Percentiles rank a stretch among this genome's conserved stretches.
phyloP scores from a whole-genome alignment of 1,140 invertebrate genomes.

The Drosophila ananassae region DNA sequence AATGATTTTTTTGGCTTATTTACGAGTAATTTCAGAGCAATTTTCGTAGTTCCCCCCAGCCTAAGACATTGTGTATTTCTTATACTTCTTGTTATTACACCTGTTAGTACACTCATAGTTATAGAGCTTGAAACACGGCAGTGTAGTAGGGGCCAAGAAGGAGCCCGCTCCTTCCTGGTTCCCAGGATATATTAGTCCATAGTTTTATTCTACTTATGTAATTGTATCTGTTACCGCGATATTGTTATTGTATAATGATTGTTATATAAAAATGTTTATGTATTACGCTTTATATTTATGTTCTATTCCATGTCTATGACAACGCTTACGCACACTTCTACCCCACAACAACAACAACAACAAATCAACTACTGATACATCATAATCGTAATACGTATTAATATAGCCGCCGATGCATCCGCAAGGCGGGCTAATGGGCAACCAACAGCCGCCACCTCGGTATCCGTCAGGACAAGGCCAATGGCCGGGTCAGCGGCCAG shows the following conservation, averaged over 20 bases:
- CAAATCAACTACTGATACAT: conserved; percentile 37
- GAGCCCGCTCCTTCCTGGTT: neutral
- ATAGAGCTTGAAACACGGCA: neutral
- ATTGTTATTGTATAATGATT: conserved; percentile 15
- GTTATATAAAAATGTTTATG: conserved; percentile 72
- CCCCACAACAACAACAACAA: conserved; percentile 68
- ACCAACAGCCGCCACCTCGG: conserved; percentile 85
- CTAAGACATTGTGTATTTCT: conserved; percentile 31
- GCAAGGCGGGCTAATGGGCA: conserved; percentile 77
- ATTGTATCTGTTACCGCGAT: conserved; percentile 1
- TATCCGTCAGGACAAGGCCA: conserved; percentile 84
- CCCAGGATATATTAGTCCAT: neutral
- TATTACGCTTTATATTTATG: conserved; percentile 78
- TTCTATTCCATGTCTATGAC: conserved; percentile 82
- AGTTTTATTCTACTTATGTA: conserved; percentile 13
- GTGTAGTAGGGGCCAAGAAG: neutral
- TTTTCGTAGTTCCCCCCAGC: conserved; percentile 48
- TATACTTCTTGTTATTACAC: conserved; percentile 23
- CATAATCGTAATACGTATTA: conserved; percentile 62
- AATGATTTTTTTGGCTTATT: conserved; percentile 50
- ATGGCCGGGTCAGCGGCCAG: conserved; percentile 86
- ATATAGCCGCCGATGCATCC: conserved; percentile 83
- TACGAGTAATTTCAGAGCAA: conserved; percentile 68
- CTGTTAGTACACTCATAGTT: conserved; percentile 6
- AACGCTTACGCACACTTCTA: conserved; percentile 77